Percentiles rank a stretch among this genome's conserved stretches.
Conservation (phyloP, 2,113 vertebrate species). For the Pyxicephalus adspersus region DNA sequence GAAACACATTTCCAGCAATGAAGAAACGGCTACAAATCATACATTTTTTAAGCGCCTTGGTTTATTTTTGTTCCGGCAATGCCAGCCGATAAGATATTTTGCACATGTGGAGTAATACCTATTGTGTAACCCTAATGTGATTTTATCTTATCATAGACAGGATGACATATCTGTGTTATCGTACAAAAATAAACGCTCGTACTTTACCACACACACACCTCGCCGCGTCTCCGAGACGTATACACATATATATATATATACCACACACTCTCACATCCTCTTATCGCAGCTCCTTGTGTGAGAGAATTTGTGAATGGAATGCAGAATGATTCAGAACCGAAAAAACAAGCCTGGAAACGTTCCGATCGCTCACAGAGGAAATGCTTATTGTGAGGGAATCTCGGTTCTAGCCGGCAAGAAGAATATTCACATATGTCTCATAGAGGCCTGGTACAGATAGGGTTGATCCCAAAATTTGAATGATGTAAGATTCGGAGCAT, state of each 20-base stretch:
- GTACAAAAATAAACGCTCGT: background rate
- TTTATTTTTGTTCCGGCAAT: constrained; percentile 12
- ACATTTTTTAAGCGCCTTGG: background rate
- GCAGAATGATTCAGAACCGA: background rate
- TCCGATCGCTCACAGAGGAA: background rate
- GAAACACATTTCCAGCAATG: background rate
- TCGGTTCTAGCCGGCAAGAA: too few relatives aligned
- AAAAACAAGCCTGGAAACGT: background rate
- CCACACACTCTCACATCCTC: constrained; percentile 18
- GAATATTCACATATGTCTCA: too few relatives aligned
- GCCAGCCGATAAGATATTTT: background rate
- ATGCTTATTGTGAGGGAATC: too few relatives aligned
- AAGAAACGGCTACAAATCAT: background rate
- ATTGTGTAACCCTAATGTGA: constrained; percentile 38
- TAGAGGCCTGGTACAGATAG: too few relatives aligned
- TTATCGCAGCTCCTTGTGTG: background rate
- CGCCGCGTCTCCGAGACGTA: background rate
- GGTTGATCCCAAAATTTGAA: too few relatives aligned
- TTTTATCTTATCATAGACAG: constrained; percentile 22
- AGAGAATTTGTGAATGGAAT: constrained; percentile 21
- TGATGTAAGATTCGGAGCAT: too few relatives aligned
- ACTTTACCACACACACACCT: background rate
- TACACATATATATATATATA: constrained; percentile 6
- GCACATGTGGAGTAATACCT: constrained; percentile 13
- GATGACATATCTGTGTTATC: constrained; percentile 20